phyloP scores from a whole-genome alignment of 2,113 vertebrate genomes.

The Actinemys pallida region DNA sequence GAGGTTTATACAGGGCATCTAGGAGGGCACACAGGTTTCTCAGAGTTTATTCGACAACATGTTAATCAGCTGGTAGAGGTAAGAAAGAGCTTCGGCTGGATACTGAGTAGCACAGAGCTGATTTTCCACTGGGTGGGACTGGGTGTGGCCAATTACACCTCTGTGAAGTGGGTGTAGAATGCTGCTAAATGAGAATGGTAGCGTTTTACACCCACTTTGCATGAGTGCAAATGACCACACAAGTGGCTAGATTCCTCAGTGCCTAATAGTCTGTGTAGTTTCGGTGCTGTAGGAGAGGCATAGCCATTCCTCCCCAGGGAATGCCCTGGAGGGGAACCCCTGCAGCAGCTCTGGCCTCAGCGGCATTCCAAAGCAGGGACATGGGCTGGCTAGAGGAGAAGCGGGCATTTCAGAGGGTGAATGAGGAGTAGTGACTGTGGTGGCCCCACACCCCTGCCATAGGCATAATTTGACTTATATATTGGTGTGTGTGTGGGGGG shows the following conservation, averaged over 20 bases:
- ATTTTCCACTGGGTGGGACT: no score
- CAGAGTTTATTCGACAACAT: no score
- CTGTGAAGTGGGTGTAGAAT: no score
- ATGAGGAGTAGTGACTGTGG: neutral
- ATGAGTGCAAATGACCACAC: neutral
- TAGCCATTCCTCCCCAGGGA: neutral
- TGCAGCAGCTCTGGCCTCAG: neutral
- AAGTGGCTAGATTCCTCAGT: neutral
- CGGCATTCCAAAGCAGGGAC: neutral
- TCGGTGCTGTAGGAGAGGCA: no score
- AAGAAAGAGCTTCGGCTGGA: no score
- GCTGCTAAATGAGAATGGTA: no score
- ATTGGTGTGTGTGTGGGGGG: no score
- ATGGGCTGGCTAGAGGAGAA: neutral
- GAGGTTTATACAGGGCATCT: neutral
- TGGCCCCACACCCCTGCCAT: neutral
- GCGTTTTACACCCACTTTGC: neutral
- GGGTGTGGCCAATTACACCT: no score
- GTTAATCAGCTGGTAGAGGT: no score
- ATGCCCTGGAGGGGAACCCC: no score
- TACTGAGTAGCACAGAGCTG: no score
- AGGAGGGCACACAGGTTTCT: neutral
- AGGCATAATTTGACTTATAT: no score
- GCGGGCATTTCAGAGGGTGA: rapidly evolving
- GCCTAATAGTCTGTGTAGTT: neutral